phyloP scores from a whole-genome alignment of 2,888 invertebrate genomes.

The Acronicta leporina region DNA sequence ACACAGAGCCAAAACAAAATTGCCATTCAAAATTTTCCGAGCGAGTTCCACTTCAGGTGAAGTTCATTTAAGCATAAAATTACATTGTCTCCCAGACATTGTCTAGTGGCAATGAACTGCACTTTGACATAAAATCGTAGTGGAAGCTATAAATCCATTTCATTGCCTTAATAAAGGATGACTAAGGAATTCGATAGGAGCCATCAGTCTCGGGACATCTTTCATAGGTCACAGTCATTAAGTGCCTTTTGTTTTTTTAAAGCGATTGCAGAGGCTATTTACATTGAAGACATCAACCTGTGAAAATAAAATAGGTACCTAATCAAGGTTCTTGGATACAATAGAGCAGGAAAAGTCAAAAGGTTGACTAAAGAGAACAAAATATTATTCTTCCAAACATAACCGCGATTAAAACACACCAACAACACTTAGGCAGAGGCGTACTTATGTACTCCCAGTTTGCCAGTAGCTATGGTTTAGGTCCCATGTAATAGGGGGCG shows the following conservation, averaged over 20 bases:
- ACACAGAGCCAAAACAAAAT: slow-evolving; percentile 78
- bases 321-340: slow-evolving; percentile 12
- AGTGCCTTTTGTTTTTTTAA: slow-evolving; percentile 60
- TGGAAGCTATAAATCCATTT: slow-evolving; percentile 86
- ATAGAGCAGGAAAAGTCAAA: not conserved
- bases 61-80: slow-evolving; percentile 88
- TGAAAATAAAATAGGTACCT: slow-evolving; percentile 11
- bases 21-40: slow-evolving; percentile 86
- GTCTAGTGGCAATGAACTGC: slow-evolving; percentile 88
- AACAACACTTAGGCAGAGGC: no score
- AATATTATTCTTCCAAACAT: slow-evolving; percentile 12
- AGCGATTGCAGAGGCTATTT: slow-evolving; percentile 41
- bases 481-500: no score
- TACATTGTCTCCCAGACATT: slow-evolving; percentile 87
- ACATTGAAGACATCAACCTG: slow-evolving; percentile 22
- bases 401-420: slow-evolving; percentile 19
- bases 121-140: slow-evolving; percentile 88
- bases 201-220: slow-evolving; percentile 79
- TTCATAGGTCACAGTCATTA: slow-evolving; percentile 77
- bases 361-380: not conserved
- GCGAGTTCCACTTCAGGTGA: slow-evolving; percentile 85
- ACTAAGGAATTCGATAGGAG: slow-evolving; percentile 82
- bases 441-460: no score
- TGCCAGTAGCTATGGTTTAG: no score
- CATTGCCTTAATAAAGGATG: slow-evolving; percentile 87